Base-by-base conservation (phyloP, 2,888 invertebrate species). In the Mesochorus sp. region DNA sequence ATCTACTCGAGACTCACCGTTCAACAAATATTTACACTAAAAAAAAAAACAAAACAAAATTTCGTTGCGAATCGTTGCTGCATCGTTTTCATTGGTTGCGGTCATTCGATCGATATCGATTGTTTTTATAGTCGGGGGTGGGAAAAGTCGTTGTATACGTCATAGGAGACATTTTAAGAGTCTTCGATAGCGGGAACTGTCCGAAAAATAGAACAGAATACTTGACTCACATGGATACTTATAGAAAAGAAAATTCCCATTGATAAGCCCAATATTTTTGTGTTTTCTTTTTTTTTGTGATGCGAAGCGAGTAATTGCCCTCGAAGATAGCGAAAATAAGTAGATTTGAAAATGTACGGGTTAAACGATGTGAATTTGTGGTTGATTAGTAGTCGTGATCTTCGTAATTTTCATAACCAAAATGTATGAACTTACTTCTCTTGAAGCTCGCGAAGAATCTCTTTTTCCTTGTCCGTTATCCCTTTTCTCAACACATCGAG, bases 401-500 rank as follows among this genome's bases (percentile, higher is more conserved):
- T n/a, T n/a, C n/a, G n/a, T n/a, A n/a, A n/a, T n/a, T n/a, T n/a
- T n/a, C 34, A 10, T 3, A 28, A 26, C 3, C 1, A n/a, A n/a
- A n/a, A n/a, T n/a, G n/a, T n/a, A n/a, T 12, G 21, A 62, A 84
- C 92, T 91, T 91, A 95, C 95, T 92, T 94, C 82, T 92, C 92
- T 85, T 93, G 93, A n/a, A 96, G 89, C 79, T 94, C 93, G 31
- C 91, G 86, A 42, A 96, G 91, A 1, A 95, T 91, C 85, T 91
- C 88, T 86, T 92, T 92, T 91, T 97, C 97, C 80, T 93, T 91
- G 0, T 93, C 92, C 2, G 92, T 94, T 31, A 97, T 92, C 0
- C 96, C 96, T 72, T 93, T 92, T 12, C 92, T 91, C 26, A 94
- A 85, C 0, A 95, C 93, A 53, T 94, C 92, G 42, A 97, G 85